Evolutionary conservation across 2,888 invertebrate species (phyloP), one percentile per base, ranked within the genome.

Genomic region (Drosophila villosipedis): DNA sequence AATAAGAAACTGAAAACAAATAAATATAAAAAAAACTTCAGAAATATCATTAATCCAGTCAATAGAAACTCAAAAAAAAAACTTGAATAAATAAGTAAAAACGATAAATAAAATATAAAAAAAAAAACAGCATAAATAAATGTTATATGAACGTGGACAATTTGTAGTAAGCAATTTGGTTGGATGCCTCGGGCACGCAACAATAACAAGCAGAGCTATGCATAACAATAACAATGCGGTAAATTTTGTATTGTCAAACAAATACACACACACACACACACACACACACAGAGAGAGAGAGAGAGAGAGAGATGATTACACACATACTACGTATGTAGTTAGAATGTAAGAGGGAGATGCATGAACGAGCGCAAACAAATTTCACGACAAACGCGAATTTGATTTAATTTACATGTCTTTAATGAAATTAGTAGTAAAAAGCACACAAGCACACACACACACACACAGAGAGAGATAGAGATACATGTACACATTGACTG

Each of bases 371-470:
- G 50, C 76, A 73, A 79, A 76, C 70, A 82, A 83, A 78, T 72
- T 83, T 83, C 76, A 76, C 78, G 73, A 78, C 69, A 76, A 75
- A 68, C 80, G 89, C 85, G 68, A 77, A 90, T 84, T 85, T 85
- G 73, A 89, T 85, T 90, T 85, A 88, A 85, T 85, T 88, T 90
- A 87, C 84, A 89, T 82, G 73, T 87, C 84, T 88, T 90, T 90
- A 90, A 85, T 90, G 78, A 90, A 84, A 88, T 85, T 90, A 85
- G 85, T 76, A 73, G 67, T 69, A 80, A 78, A 61, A 72, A 73
- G 63, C 76, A 57, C 19, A 54, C 43, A 66, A 28, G 25, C 28
- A 28, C 28, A 28, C 28, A 28, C 28, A 28, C 25, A 25, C 25
- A 25, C 25, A 25, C 25, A 25, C 9, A 19, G 69, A 55, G 22